Base-by-base conservation (phyloP, 64 coral and sea anemone species). In the Trachythela sp. region DNA sequence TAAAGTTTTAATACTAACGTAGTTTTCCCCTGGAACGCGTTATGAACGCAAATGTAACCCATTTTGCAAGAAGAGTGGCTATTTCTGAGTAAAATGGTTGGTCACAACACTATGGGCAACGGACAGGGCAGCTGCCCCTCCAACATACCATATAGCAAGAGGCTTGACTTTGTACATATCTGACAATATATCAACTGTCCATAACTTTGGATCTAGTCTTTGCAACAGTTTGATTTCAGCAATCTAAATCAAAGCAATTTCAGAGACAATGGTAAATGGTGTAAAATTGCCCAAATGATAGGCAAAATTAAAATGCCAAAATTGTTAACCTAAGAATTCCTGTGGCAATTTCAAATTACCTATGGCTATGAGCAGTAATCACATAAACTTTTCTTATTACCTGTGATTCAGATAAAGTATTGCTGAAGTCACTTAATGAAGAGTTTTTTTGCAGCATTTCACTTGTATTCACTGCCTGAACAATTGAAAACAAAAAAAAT, bases 181-280 rank as follows among this genome's bases (percentile, higher is more conserved):
- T 86, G 89, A 92, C 38, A 97, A 70, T 20, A 91, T 76, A 88
- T 92, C 94, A 24, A 97, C 95, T 40, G 95, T 94, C 95, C 95
- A 97, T 35, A 97, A 32, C 75, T 92, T 94, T 13, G 95, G 91
- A 89, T 97, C 93, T 48, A 75, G 87, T 64, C 45, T 84, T 30
- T 93, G 90, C 33, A 97, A 68, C 15, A 76, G 43, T 83, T 68
- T 48, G 2, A 89, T 91, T 92, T 97, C 95, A 52, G 77, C 77
- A 20, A 70, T 70, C 95, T 97, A 88, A 22, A 87, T 22, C 13
- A 91, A 48, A 68, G 84, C 11, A 22, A 67, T 0, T 4, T 43
- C 49, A 15, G 9, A 20, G 48, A 49, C 7, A 49, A 49, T 49
- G 7, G 8, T n/a, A n/a, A n/a, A n/a, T n/a, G n/a, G n/a, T n/a